Conservation (phyloP, 2,888 invertebrate genomes). For the Metopia argyrocephala region DNA sequence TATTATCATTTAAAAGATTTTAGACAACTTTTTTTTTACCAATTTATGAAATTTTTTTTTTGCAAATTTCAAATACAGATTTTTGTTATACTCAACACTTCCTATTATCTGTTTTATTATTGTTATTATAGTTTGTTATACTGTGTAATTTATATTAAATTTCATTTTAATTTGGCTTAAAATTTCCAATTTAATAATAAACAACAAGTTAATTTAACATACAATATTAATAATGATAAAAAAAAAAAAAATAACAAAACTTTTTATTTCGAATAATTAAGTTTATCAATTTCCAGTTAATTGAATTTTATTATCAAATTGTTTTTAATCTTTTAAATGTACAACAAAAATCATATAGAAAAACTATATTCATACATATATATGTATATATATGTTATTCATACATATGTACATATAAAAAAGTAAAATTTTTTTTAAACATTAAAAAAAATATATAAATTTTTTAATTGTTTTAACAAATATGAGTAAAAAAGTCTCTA, state of each 20-base stretch:
- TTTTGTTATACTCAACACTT: no score
- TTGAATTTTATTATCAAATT: conserved; percentile 51
- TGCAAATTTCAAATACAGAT: no score
- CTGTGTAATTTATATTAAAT: no score
- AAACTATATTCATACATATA: background rate
- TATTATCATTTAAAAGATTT: no score
- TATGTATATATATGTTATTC: background rate
- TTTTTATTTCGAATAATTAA: background rate
- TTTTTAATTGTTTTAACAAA: no score
- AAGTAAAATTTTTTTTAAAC: no score
- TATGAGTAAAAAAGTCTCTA: no score
- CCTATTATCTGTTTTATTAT: background rate
- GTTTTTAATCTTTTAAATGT: conserved; percentile 23
- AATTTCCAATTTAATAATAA: conserved; percentile 5
- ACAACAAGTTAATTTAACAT: conserved; percentile 11
- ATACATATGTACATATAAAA: no score
- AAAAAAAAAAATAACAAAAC: background rate
- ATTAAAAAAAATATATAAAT: no score
- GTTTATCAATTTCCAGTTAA: conserved; percentile 50
- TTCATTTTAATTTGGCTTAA: background rate
- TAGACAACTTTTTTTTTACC: no score
- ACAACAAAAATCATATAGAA: background rate
- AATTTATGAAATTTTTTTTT: no score
- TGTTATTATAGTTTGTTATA: background rate
- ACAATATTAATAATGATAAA: conserved; percentile 21